These are phyloP conservation scores for Pseudorectes ferrugineus DNA, from an alignment of 2,113 vertebrate species.

Conservation along the genomic window DNA sequence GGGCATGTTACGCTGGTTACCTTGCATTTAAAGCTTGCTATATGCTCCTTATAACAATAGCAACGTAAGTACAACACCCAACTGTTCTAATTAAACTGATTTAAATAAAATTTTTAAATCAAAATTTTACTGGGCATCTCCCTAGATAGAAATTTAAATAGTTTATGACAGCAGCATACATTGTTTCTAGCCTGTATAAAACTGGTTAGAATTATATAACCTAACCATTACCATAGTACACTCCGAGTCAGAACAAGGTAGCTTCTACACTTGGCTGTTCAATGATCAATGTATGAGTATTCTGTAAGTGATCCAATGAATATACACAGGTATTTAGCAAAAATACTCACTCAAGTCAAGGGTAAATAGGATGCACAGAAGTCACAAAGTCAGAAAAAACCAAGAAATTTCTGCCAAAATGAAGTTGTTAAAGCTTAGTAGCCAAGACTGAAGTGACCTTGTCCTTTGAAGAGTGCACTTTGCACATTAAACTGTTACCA, in stretches of 20 bases:
- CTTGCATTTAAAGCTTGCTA: conserved; percentile 86
- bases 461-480: not conserved
- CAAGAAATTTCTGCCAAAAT: not conserved
- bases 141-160: not conserved
- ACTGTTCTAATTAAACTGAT: not conserved
- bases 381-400: not conserved
- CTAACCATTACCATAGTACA: not conserved
- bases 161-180: not conserved
- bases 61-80: conserved; percentile 78
- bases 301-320: not conserved
- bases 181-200: not conserved
- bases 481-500: rapidly evolving
- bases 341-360: not conserved
- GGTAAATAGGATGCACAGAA: not conserved
- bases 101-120: not conserved
- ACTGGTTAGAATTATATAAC: not conserved
- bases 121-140: not conserved
- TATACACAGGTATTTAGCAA: not conserved
- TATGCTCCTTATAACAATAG: conserved; percentile 90
- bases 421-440: not conserved
- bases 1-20: conserved; percentile 85
- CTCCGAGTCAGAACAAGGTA: not conserved
- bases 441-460: not conserved
- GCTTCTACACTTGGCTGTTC: not conserved
- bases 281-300: not conserved